Conservation (phyloP, 2,888 invertebrate species). For the Choreutis nemorana region DNA sequence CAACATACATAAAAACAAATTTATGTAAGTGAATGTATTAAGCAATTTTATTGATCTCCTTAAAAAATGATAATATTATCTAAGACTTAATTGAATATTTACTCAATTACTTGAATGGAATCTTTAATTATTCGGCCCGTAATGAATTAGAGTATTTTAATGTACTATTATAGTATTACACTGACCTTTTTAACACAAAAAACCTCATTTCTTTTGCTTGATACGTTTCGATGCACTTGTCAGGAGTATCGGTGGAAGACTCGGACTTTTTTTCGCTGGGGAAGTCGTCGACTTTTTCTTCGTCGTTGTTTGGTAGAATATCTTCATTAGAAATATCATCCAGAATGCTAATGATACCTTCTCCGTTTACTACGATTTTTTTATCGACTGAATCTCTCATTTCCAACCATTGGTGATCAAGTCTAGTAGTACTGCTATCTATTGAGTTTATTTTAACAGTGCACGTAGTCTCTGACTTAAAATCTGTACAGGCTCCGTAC, state of each 20-base stretch:
- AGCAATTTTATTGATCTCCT: too few species aligned
- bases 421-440: conserved; percentile 18
- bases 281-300: conserved; percentile 10
- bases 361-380: conserved; percentile 33
- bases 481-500: conserved; percentile 37
- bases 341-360: conserved; percentile 30
- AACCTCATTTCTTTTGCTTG: conserved; percentile 34
- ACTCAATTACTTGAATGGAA: too few species aligned
- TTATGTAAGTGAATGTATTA: conserved; percentile 1
- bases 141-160: too few species aligned
- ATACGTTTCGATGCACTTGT: conserved; percentile 35
- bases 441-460: conserved; percentile 29
- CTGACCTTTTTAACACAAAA: conserved; percentile 42
- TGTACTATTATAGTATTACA: too few species aligned
- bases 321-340: conserved; percentile 22
- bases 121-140: too few species aligned
- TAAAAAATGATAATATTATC: too few species aligned
- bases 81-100: too few species aligned
- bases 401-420: conserved; percentile 23
- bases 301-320: conserved; percentile 11
- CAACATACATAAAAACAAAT: conserved; percentile 5
- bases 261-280: conserved; percentile 20
- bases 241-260: conserved; percentile 19
- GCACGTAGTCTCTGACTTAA: conserved; percentile 31
- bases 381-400: conserved; percentile 46